Evolutionary conservation across 2,888 invertebrate genomes (phyloP).

Genomic region (Eupithecia inturbata): DNA sequence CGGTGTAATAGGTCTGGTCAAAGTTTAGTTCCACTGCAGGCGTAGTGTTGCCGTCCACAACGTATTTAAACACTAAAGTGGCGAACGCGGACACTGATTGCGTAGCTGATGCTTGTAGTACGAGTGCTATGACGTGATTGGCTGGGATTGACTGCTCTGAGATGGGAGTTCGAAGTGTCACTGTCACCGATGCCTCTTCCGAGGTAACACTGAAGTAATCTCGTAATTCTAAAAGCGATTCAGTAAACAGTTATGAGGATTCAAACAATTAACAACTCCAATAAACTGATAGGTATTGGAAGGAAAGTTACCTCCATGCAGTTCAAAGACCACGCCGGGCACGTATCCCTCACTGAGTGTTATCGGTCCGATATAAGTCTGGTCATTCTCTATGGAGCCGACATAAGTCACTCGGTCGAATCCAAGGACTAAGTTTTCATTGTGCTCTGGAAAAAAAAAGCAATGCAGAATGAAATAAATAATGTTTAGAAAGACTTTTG

Average conservation of each 20-base stretch:
- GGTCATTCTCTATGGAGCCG: slow-evolving; percentile 46
- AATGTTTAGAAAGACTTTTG: neutral
- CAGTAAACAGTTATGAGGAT: neutral
- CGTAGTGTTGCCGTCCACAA: slow-evolving; percentile 6
- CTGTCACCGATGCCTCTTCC: slow-evolving; percentile 33
- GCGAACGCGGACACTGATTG: slow-evolving; percentile 20
- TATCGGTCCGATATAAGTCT: slow-evolving; percentile 43
- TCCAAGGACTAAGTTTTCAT: slow-evolving; percentile 41
- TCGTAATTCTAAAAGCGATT: slow-evolving; percentile 34
- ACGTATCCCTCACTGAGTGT: slow-evolving; percentile 50
- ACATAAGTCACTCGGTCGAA: slow-evolving; percentile 50
- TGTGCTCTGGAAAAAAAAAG: slow-evolving; percentile 22
- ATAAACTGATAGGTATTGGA: neutral
- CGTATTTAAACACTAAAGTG: slow-evolving; percentile 27
- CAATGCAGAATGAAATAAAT: neutral
- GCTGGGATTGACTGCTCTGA: slow-evolving; percentile 27
- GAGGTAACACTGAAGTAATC: slow-evolving; percentile 33
- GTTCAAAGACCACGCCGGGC: slow-evolving; percentile 45
- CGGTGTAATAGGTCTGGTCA: slow-evolving; percentile 2
- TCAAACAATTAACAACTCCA: neutral
- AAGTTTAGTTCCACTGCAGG: slow-evolving; percentile 5
- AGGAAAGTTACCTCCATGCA: slow-evolving; percentile 49
- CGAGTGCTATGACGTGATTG: slow-evolving; percentile 19
- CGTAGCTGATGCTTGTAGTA: slow-evolving; percentile 22
- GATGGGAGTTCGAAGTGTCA: slow-evolving; percentile 28